These are phyloP conservation scores for Sciurus niger DNA, from an alignment of 2,113 vertebrate species.

Conservation along the genomic window DNA sequence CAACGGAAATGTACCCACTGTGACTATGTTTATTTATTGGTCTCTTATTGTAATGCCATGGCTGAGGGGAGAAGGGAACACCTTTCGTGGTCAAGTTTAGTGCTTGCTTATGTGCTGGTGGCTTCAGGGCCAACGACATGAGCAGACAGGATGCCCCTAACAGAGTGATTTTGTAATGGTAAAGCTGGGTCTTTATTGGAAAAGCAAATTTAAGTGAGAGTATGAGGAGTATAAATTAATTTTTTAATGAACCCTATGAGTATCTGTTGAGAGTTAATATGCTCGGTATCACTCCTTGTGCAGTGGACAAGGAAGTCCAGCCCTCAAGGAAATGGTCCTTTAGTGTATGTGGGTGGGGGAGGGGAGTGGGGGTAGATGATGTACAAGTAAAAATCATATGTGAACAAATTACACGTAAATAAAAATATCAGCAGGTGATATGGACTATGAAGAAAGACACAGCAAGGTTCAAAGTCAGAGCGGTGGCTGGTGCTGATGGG, in stretches of 20 bases:
- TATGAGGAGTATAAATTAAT: neutral
- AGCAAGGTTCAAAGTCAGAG: neutral
- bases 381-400: neutral
- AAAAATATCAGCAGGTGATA: neutral
- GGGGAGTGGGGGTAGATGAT: neutral
- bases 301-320: neutral
- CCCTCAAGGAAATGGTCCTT: too few species aligned
- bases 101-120: fast-evolving
- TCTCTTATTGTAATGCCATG: neutral
- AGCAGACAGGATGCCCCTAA: neutral
- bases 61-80: neutral
- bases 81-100: too few species aligned
- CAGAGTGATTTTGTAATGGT: neutral
- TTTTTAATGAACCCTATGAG: neutral
- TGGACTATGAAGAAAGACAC: neutral
- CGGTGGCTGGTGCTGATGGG: neutral
- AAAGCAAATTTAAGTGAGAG: neutral
- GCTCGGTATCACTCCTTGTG: neutral
- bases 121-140: fast-evolving
- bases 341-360: too few species aligned
- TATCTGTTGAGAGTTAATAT: neutral
- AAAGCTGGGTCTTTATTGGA: neutral
- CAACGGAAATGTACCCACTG: neutral
- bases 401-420: neutral
- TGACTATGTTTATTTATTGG: neutral